Conservation (phyloP, 2,888 invertebrate genomes). For the Harpalus rufipes region DNA sequence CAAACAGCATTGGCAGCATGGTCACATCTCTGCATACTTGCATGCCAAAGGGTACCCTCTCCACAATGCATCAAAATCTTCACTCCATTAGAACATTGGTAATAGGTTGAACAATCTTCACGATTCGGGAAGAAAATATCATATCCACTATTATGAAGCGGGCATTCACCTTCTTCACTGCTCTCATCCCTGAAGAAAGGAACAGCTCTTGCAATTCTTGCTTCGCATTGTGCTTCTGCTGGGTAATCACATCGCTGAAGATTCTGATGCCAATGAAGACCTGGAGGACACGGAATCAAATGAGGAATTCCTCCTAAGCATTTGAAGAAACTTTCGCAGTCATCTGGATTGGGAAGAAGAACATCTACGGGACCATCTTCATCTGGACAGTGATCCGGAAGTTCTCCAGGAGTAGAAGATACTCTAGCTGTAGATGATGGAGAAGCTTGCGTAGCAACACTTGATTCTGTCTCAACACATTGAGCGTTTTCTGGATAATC, state of each 20-base stretch:
- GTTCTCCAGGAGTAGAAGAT: neutral
- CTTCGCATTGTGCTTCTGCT: conserved; percentile 41
- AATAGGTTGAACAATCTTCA: conserved; percentile 49
- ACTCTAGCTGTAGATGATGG: neutral
- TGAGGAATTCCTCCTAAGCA: conserved; percentile 34
- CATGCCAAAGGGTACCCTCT: conserved; percentile 55
- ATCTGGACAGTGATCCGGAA: conserved; percentile 50
- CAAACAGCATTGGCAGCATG: neutral
- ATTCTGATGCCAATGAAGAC: conserved; percentile 40
- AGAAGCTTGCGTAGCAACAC: neutral
- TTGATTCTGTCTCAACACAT: conserved; percentile 48
- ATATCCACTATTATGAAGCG: conserved; percentile 13
- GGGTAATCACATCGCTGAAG: conserved; percentile 50
- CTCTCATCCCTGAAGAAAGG: neutral
- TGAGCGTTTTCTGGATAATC: conserved; percentile 66
- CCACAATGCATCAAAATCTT: conserved; percentile 60
- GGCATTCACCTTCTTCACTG: conserved; percentile 21
- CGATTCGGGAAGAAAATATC: conserved; percentile 43
- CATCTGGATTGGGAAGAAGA: conserved; percentile 60
- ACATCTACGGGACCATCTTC: conserved; percentile 59
- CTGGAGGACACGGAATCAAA: conserved; percentile 45
- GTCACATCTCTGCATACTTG: conserved; percentile 14
- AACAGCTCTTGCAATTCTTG: neutral
- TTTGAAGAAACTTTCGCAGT: conserved; percentile 62
- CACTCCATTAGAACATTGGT: conserved; percentile 50